phyloP scores from a whole-genome alignment of 2,113 vertebrate genomes.

The Taurulus bubalis region DNA sequence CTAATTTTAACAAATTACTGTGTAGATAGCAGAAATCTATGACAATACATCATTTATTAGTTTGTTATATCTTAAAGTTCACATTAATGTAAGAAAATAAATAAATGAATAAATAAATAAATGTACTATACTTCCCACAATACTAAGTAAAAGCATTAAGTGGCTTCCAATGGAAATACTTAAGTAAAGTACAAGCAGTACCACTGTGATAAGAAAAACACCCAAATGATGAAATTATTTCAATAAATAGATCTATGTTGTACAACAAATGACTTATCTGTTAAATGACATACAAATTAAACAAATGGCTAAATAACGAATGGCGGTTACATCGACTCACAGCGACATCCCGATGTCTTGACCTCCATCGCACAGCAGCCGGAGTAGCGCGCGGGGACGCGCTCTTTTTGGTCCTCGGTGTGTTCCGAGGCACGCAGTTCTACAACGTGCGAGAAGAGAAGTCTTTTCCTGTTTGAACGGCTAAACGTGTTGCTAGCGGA shows the following conservation, averaged over 20 bases:
- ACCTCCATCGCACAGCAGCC: neutral
- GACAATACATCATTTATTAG: neutral
- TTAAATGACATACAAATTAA: neutral
- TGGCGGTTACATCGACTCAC: constrained; percentile 13
- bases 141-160: neutral
- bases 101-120: too few relatives aligned
- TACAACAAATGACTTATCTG: neutral
- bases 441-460: constrained; percentile 67
- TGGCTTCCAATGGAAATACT: neutral
- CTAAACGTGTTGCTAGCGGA: neutral
- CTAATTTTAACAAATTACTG: neutral
- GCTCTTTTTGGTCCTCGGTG: constrained; percentile 51
- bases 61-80: neutral
- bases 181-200: neutral
- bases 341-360: constrained; percentile 18
- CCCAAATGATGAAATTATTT: neutral
- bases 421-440: constrained; percentile 72
- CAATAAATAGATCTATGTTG: neutral
- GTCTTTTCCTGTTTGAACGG: constrained; percentile 14
- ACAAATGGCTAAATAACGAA: neutral
- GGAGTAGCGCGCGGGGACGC: neutral
- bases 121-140: too few relatives aligned
- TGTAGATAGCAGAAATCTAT: neutral
- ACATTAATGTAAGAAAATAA: neutral
- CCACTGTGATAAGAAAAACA: too few relatives aligned